A percentile compares a stretch with the other conserved stretches of the same genome.
Conservation (phyloP, 2,113 vertebrate genomes). For the Microtus richardsoni region DNA sequence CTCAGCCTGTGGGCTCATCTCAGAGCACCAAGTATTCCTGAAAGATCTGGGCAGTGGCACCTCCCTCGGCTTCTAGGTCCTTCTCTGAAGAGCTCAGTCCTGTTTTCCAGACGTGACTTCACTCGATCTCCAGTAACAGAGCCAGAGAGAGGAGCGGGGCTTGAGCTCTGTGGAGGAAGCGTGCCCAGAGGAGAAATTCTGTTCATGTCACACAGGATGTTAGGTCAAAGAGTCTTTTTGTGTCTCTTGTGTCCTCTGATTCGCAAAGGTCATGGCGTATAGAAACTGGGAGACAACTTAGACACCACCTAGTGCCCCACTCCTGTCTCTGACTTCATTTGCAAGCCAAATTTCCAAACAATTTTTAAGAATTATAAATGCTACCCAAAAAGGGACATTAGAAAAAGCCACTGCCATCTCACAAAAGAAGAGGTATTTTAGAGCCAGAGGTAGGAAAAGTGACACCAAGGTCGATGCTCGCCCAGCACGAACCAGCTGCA, state of each 20-base stretch:
- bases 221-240: not conserved
- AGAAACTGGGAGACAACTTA: not conserved
- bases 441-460: not conserved
- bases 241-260: not conserved
- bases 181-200: not conserved
- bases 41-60: not conserved
- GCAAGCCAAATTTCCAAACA: conserved; percentile 30
- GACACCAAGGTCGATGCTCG: not conserved
- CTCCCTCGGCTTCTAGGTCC: not conserved
- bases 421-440: not conserved
- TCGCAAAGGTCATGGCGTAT: not conserved
- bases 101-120: conserved; percentile 74
- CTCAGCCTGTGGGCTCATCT: conserved; percentile 52
- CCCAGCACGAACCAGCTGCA: not conserved
- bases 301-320: not conserved
- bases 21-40: conserved; percentile 14
- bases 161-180: not conserved
- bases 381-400: not conserved
- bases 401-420: not conserved
- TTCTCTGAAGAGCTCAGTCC: conserved; percentile 38
- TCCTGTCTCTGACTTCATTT: conserved; percentile 15
- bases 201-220: not conserved
- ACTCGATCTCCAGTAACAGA: conserved; percentile 23
- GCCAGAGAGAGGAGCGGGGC: not conserved
- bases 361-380: conserved; percentile 21